phyloP scores from a whole-genome alignment of 1,140 invertebrate genomes.

The Galleria mellonella region DNA sequence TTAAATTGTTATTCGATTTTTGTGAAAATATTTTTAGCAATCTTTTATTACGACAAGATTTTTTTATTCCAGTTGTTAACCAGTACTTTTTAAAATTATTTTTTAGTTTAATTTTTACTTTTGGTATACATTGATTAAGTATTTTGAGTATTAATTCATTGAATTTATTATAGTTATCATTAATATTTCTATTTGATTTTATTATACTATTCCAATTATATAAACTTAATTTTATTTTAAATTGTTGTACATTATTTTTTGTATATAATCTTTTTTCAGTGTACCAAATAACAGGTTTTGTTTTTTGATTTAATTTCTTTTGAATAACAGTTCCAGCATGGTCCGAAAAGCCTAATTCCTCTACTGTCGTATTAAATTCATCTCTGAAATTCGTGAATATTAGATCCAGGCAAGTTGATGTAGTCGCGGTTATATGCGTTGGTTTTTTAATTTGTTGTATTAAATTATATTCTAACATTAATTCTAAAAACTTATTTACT shows the following conservation, averaged over 20 bases:
- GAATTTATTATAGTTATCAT: constrained; percentile 7
- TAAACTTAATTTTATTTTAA: constrained; percentile 12
- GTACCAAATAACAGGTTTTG: constrained; percentile 3
- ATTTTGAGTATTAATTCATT: constrained; percentile 6
- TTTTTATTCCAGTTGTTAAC: constrained; percentile 20
- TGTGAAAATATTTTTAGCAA: constrained; percentile 13
- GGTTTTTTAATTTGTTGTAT: constrained; percentile 9
- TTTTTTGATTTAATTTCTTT: background rate
- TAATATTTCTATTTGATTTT: constrained; percentile 7
- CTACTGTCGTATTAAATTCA: too few species aligned
- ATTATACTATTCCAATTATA: constrained; percentile 12
- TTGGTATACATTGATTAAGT: constrained; percentile 14
- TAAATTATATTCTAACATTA: constrained; percentile 10
- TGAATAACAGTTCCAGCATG: background rate
- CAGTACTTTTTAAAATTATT: constrained; percentile 13
- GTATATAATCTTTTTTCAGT: constrained; percentile 14
- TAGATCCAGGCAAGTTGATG: constrained; percentile 4
- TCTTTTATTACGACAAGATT: constrained; percentile 22
- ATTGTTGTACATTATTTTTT: constrained; percentile 11
- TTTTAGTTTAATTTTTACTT: constrained; percentile 16
- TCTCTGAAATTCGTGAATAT: constrained; percentile 9
- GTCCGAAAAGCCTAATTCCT: constrained; percentile 8
- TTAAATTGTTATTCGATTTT: constrained; percentile 8
- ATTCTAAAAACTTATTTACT: background rate
- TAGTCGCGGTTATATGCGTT: constrained; percentile 1